Conservation (phyloP, 2,888 invertebrate genomes). For the Hesperia comma region DNA sequence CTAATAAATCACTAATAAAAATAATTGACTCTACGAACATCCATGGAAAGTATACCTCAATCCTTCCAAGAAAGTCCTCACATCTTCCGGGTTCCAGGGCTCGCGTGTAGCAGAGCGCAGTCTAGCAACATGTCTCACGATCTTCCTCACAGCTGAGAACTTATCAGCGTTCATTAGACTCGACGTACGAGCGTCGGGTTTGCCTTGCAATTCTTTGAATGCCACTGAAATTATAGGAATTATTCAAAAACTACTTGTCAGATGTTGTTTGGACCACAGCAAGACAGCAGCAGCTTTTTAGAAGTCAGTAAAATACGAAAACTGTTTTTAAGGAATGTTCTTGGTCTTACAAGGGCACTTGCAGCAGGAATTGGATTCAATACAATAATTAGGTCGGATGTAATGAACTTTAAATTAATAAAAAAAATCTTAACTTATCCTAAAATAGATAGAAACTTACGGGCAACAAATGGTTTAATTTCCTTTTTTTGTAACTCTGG, state of each 20-base stretch:
- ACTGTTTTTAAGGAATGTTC: no score
- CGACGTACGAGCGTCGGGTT: constrained; percentile 69
- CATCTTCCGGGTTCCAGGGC: constrained; percentile 61
- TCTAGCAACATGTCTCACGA: constrained; percentile 67
- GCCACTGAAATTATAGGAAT: constrained; percentile 65
- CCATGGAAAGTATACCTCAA: constrained; percentile 57
- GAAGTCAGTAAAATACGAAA: no score
- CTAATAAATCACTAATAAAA: no score
- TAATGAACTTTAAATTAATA: no score
- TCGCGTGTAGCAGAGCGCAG: constrained; percentile 60
- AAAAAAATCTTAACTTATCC: no score
- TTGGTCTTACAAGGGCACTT: no score
- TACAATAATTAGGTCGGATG: no score
- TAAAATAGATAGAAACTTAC: constrained; percentile 57
- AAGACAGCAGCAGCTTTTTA: no score
- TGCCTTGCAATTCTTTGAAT: constrained; percentile 74
- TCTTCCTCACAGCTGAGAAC: constrained; percentile 69
- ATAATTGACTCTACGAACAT: no score
- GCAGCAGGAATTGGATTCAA: no score
- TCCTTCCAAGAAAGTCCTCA: constrained; percentile 64
- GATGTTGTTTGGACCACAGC: no score
- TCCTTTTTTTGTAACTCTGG: constrained; percentile 77
- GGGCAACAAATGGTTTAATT: constrained; percentile 73
- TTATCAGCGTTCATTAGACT: constrained; percentile 71
- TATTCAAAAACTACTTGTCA: no score